Evolutionary conservation across 2,888 invertebrate species (phyloP).

Genomic region (Belgica antarctica): DNA sequence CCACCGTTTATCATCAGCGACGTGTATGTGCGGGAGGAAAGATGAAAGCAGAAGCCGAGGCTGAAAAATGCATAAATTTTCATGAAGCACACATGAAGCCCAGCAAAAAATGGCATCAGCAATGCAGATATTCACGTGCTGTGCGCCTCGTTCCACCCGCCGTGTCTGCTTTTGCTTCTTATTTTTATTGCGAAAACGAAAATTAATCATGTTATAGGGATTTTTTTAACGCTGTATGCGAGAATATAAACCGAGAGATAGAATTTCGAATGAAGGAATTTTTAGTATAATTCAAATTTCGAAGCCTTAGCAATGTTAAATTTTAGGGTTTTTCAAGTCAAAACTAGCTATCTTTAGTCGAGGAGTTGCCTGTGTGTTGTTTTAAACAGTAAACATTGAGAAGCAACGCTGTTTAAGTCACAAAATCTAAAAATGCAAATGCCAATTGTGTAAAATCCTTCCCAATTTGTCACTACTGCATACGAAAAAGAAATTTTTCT

Average conservation of each 20-base stretch:
- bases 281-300: no score
- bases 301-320: no score
- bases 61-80: slow-evolving; percentile 20
- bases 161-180: background rate
- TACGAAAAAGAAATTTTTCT: background rate
- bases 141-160: background rate
- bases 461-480: no score
- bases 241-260: background rate
- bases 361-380: no score
- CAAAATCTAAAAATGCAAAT: no score
- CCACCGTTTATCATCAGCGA: slow-evolving; percentile 6
- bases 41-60: background rate
- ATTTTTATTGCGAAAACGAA: slow-evolving; percentile 14
- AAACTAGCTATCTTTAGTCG: no score
- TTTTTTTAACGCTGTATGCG: background rate
- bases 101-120: slow-evolving; percentile 29
- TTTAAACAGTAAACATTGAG: no score
- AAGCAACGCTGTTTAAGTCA: no score
- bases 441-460: no score
- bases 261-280: no score
- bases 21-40: background rate
- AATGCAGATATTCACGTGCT: slow-evolving; percentile 28
- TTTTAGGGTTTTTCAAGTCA: no score
- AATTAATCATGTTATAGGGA: slow-evolving; percentile 2
- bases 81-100: background rate